phyloP scores from a whole-genome alignment of 1,140 invertebrate species.

The Cotesia typhae region DNA sequence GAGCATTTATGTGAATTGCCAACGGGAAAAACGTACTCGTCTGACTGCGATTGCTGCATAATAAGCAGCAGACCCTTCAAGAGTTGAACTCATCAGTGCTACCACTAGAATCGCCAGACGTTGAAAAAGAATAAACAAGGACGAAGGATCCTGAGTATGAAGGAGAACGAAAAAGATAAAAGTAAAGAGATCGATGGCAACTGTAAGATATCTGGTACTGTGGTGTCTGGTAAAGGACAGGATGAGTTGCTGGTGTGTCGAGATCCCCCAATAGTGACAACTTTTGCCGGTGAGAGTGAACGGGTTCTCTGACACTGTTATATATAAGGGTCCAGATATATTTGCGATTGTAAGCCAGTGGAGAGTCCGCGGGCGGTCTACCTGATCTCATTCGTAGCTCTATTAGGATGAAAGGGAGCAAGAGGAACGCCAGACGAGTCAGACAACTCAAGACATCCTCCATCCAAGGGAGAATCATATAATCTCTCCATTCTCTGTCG shows the following conservation, averaged over 20 bases:
- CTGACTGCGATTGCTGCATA: constrained; percentile 18
- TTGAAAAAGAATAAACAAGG: no score
- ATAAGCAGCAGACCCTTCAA: constrained; percentile 10
- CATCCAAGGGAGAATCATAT: neutral
- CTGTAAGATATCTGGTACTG: constrained; percentile 5
- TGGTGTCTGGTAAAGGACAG: no score
- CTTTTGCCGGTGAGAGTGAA: constrained; percentile 22
- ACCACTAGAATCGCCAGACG: no score
- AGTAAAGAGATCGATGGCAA: neutral
- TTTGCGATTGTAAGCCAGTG: neutral
- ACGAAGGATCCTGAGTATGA: neutral
- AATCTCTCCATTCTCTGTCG: no score
- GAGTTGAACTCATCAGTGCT: no score
- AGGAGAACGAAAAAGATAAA: neutral
- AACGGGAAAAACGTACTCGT: constrained; percentile 19
- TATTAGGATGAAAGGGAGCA: neutral
- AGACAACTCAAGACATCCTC: neutral
- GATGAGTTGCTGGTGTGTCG: neutral
- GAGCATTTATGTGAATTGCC: neutral
- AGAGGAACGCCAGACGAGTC: neutral
- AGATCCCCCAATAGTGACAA: constrained; percentile 24
- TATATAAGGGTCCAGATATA: constrained; percentile 6
- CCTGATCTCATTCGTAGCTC: constrained; percentile 14
- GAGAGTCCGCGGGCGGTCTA: constrained; percentile 16
- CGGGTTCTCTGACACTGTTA: neutral